These are phyloP conservation scores for Orthonevra nobilis DNA, from an alignment of 2,888 invertebrate species.

Conservation along the genomic window DNA sequence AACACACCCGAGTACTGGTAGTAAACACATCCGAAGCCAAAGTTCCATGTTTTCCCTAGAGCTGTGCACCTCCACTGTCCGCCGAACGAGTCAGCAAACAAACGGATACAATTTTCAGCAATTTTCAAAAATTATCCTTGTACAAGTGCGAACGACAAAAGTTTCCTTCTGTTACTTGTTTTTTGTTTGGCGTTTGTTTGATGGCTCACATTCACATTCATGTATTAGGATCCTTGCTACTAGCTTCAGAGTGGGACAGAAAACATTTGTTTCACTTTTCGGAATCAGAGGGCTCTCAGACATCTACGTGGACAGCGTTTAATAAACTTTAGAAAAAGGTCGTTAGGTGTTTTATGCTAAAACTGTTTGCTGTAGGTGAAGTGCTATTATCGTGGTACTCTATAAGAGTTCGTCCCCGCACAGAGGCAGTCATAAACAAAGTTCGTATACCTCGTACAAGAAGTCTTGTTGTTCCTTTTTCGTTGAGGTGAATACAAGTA, in stretches of 20 bases:
- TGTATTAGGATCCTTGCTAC: slow-evolving; percentile 32
- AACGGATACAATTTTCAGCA: slow-evolving; percentile 50
- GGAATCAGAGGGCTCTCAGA: slow-evolving; percentile 35
- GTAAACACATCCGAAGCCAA: not conserved
- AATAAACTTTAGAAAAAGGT: slow-evolving; percentile 63
- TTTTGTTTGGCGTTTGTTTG: slow-evolving; percentile 48
- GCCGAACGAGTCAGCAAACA: not conserved
- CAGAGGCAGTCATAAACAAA: slow-evolving; percentile 25
- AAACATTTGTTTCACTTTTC: slow-evolving; percentile 58
- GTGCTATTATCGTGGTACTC: slow-evolving; percentile 44
- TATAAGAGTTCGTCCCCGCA: slow-evolving; percentile 26
- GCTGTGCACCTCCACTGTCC: slow-evolving; percentile 5
- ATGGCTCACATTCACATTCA: slow-evolving; percentile 35
- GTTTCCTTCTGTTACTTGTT: slow-evolving; percentile 49
- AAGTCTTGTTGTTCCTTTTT: slow-evolving; percentile 2
- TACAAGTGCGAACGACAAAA: slow-evolving; percentile 56
- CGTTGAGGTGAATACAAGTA: slow-evolving; percentile 9
- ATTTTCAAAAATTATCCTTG: slow-evolving; percentile 57
- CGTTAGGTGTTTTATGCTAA: slow-evolving; percentile 64
- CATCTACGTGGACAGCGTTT: slow-evolving; percentile 64
- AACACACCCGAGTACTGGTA: not conserved
- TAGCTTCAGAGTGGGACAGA: not conserved
- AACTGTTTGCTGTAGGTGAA: slow-evolving; percentile 52
- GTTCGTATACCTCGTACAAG: slow-evolving; percentile 11
- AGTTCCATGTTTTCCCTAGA: slow-evolving; percentile 11